Conservation (phyloP, 2,888 invertebrate genomes). For the Stegana nigrithorax region DNA sequence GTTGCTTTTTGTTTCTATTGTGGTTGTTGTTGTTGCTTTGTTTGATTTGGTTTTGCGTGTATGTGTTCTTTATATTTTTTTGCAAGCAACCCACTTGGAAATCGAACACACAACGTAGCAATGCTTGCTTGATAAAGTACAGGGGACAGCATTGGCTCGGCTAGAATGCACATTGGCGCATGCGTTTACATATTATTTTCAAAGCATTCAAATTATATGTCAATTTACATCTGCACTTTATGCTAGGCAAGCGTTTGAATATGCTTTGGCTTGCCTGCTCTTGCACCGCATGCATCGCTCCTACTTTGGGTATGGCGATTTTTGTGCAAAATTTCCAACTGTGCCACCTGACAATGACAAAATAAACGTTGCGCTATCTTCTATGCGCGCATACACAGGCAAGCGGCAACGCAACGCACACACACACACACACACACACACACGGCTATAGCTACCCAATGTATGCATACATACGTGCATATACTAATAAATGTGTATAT, state of each 20-base stretch:
- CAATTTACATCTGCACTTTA: too few relatives aligned
- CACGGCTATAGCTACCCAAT: conserved; percentile 33
- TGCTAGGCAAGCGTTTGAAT: not conserved
- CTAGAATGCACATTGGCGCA: not conserved
- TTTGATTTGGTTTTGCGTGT: not conserved
- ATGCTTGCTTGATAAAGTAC: not conserved
- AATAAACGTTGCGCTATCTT: not conserved
- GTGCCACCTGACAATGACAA: conserved; percentile 12
- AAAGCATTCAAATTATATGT: too few relatives aligned
- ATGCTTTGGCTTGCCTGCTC: not conserved
- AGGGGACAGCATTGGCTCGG: too few relatives aligned
- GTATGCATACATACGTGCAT: conserved; percentile 34
- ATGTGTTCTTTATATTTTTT: conserved; percentile 25
- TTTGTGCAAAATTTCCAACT: conserved; percentile 7
- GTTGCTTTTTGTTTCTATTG: not conserved
- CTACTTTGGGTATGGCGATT: not conserved
- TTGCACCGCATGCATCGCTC: not conserved
- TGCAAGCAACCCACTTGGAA: conserved; percentile 57
- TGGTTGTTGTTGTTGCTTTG: not conserved
- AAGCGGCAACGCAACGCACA: not conserved
- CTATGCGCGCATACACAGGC: not conserved
- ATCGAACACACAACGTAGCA: conserved; percentile 42
- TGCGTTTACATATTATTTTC: not conserved
- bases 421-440: not conserved
- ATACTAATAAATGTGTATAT: too few relatives aligned